Evolutionary conservation across 2,797 vertebrate species (phyloP).

Genomic region (Pseudomugil tenellus): DNA sequence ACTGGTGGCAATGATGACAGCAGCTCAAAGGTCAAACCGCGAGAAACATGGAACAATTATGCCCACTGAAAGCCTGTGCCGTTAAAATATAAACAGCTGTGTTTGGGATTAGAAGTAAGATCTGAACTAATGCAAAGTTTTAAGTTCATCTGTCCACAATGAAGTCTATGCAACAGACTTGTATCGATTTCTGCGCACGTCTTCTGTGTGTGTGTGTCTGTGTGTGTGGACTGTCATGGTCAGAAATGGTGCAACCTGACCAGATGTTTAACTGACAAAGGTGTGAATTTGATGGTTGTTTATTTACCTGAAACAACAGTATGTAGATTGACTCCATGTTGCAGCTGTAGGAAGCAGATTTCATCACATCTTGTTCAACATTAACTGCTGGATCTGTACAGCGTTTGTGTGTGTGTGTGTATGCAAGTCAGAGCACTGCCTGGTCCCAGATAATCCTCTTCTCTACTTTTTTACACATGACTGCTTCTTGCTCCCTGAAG

Average conservation of each 20-base stretch:
- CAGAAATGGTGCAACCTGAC: constrained; percentile 8
- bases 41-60: constrained; percentile 61
- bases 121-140: background rate
- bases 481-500: constrained; percentile 42
- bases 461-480: constrained; percentile 66
- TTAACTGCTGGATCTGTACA: constrained; percentile 58
- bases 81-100: background rate
- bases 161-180: background rate
- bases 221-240: constrained; percentile 1
- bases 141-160: background rate
- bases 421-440: constrained; percentile 34
- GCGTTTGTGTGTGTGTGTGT: background rate
- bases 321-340: constrained; percentile 33
- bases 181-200: background rate
- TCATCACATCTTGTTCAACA: constrained; percentile 56
- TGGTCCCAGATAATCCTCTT: constrained; percentile 69
- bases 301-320: constrained; percentile 73
- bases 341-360: constrained; percentile 31
- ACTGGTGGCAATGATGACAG: constrained; percentile 35
- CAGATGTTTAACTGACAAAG: constrained; percentile 48
- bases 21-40: constrained; percentile 63
- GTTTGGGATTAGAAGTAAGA: background rate
- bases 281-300: constrained; percentile 69
- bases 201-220: background rate
- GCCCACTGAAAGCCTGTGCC: background rate